Evolutionary conservation across 2,888 invertebrate species (phyloP).

Genomic region (Syrista parreyssii): DNA sequence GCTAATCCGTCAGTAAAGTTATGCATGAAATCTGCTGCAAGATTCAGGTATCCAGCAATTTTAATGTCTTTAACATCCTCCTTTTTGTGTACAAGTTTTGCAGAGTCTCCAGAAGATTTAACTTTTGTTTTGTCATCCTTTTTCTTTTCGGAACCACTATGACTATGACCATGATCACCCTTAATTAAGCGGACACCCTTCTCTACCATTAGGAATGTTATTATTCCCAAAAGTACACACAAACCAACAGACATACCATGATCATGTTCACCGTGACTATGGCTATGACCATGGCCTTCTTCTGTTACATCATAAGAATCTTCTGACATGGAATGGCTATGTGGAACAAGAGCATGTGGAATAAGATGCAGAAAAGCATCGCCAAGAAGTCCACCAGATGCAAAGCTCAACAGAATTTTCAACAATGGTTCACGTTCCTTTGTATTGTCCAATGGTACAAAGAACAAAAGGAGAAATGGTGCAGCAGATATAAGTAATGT

Average conservation of each 20-base stretch:
- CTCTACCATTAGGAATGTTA: slow-evolving; percentile 92
- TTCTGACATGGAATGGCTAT: slow-evolving; percentile 58
- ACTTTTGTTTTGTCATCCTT: slow-evolving; percentile 36
- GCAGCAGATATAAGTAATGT: slow-evolving; percentile 95
- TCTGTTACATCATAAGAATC: slow-evolving; percentile 53
- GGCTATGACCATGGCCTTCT: slow-evolving; percentile 63
- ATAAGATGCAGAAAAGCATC: slow-evolving; percentile 99
- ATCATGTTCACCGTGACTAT: slow-evolving; percentile 63
- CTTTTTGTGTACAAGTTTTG: slow-evolving; percentile 47
- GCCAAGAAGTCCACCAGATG: slow-evolving; percentile 94
- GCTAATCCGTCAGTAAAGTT: slow-evolving; percentile 99
- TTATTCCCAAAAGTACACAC: slow-evolving; percentile 93
- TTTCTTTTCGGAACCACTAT: slow-evolving; percentile 57
- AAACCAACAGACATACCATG: slow-evolving; percentile 93
- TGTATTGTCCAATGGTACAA: slow-evolving; percentile 91
- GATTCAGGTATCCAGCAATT: slow-evolving; percentile 93
- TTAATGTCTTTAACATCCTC: slow-evolving; percentile 71
- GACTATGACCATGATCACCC: slow-evolving; percentile 83
- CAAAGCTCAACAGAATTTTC: slow-evolving; percentile 92
- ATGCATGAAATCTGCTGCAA: slow-evolving; percentile 98
- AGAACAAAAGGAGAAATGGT: slow-evolving; percentile 91
- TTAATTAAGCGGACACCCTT: slow-evolving; percentile 90
- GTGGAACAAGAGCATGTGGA: slow-evolving; percentile 88
- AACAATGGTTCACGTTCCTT: slow-evolving; percentile 86
- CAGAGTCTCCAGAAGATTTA: slow-evolving; percentile 17